Evolutionary conservation across 2,113 vertebrate species (phyloP).

Genomic region (Gnathonemus echidnorhynchus): DNA sequence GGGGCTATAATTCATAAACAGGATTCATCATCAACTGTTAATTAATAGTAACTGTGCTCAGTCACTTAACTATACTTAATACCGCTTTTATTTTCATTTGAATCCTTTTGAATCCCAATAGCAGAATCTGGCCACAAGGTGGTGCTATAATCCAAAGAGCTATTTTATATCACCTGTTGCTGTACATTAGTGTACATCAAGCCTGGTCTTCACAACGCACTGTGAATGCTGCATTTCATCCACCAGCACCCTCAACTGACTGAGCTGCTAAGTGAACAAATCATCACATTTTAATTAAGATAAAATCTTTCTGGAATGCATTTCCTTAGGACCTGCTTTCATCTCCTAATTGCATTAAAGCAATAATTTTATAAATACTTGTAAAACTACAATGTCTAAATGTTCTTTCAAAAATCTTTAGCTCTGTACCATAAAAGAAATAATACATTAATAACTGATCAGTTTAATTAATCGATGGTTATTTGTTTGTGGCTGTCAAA

Average conservation of each 20-base stretch:
- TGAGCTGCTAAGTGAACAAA: not conserved
- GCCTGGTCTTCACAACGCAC: not conserved
- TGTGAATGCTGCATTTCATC: not conserved
- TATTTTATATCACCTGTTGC: not conserved
- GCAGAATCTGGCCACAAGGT: conserved; percentile 33
- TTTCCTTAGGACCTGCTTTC: not conserved
- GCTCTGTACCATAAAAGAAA: not conserved
- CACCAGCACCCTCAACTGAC: not conserved
- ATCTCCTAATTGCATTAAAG: not conserved
- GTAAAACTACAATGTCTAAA: not conserved
- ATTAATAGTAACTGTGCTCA: not conserved
- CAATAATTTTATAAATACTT: not conserved
- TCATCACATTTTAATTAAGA: not conserved
- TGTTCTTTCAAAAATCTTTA: not conserved
- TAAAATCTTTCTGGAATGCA: not conserved
- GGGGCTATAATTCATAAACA: not conserved
- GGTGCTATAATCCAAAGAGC: conserved; percentile 25
- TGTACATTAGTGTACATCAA: not conserved
- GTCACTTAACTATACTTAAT: not conserved
- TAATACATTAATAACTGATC: not conserved
- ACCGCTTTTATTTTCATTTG: not conserved
- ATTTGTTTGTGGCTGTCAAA: not conserved
- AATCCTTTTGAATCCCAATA: not conserved
- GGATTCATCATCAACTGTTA: not conserved
- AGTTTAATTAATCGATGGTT: not conserved